phyloP scores from a whole-genome alignment of 2,888 invertebrate species.

The Byasa hedistus region DNA sequence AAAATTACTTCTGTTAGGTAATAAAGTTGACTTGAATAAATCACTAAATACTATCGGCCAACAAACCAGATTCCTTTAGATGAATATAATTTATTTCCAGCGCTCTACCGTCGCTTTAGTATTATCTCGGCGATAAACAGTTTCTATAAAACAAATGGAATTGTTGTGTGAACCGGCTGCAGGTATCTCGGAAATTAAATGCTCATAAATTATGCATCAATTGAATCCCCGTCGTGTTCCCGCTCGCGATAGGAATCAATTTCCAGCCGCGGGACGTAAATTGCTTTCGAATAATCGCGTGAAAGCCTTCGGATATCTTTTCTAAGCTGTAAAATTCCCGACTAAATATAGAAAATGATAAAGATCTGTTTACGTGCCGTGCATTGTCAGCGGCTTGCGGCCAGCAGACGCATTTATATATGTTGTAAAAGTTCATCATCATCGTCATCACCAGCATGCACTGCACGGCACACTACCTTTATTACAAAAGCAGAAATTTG shows the following conservation, averaged over 20 bases:
- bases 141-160: background rate
- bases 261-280: slow-evolving; percentile 16
- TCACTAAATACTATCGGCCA: too few species aligned
- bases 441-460: background rate
- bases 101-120: background rate
- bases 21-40: too few species aligned
- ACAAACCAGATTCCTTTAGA: too few species aligned
- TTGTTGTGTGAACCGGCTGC: background rate
- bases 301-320: slow-evolving; percentile 34
- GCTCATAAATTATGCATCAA: slow-evolving; percentile 5
- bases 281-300: slow-evolving; percentile 32
- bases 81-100: too few species aligned
- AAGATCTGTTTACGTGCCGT: slow-evolving; percentile 33
- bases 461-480: too few species aligned
- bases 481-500: too few species aligned
- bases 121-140: background rate
- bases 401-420: slow-evolving; percentile 33
- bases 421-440: too few species aligned
- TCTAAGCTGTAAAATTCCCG: slow-evolving; percentile 31
- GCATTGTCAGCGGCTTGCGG: slow-evolving; percentile 35
- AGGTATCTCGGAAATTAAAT: slow-evolving; percentile 1
- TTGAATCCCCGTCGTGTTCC: slow-evolving; percentile 7
- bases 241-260: slow-evolving; percentile 9
- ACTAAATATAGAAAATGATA: slow-evolving; percentile 35
- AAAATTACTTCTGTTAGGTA: too few species aligned